Evolutionary conservation across 2,113 vertebrate genomes (phyloP), one percentile per base, ranked within the genome.

Genomic region (Cyanoderma ruficeps): DNA sequence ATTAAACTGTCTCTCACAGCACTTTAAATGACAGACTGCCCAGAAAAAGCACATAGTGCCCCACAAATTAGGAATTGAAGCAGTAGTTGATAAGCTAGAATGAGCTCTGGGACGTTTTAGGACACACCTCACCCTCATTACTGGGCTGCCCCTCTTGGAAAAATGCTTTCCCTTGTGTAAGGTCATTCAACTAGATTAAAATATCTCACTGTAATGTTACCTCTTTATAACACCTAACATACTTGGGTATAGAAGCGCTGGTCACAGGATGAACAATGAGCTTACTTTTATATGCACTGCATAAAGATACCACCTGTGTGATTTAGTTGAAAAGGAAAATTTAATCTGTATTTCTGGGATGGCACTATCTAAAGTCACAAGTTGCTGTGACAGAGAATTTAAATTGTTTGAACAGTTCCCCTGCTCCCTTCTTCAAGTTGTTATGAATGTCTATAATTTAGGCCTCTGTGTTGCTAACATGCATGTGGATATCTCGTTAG

Each of bases 21-120:
- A 91, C 93, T 97, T 97, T 91, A 92, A 90, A 95, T 97, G 95
- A 98, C 60, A 96, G 94, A 97, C 84, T 93, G 78, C 37, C 60
- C 90, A 96, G 93, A 87, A 93, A 93, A 97, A 91, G 71, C 91
- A 93, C 79, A 82, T 19, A 94, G 69, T 93, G 94, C 74, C 76
- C 88, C 92, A 96, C 96, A 97, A 97, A 96, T 96, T 95, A 96
- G 93, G 92, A 96, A 87, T 30, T 94, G 89, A 92, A 91, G 89
- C 78, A 85, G 72, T 87, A 83, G 89, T 13, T 95, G 97, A 92
- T 97, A 94, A 67, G 57, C 75, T 91, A 96, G 87, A 93, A 96
- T 91, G 75, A 82, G 53, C 93, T 97, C 92, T 92, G 49, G 87
- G 81, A 88, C 75, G 19, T 92, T 97, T 97, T 92, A 96, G 84